Percentiles rank a stretch among this genome's conserved stretches.
Conservation (phyloP, 2,113 vertebrate species). For the Rhabdornis inornatus region DNA sequence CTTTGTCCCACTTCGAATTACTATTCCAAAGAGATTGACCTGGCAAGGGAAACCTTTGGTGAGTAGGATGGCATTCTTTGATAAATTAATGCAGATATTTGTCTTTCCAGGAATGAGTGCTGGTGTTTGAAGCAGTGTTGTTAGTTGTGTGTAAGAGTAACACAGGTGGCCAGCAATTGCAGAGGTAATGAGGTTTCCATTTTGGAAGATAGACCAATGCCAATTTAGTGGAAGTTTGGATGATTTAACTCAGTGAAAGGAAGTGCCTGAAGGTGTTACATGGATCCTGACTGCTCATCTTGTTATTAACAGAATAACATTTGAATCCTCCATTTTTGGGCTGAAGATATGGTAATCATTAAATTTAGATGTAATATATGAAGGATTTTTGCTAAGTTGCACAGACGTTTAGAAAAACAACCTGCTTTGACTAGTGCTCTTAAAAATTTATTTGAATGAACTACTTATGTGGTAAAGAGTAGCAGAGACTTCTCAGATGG, state of each 20-base stretch:
- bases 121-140: not conserved
- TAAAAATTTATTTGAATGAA: not conserved
- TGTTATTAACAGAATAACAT: not conserved
- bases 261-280: not conserved
- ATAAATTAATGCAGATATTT: not conserved
- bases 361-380: not conserved
- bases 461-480: not conserved
- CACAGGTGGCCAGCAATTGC: not conserved
- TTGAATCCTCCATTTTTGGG: not conserved
- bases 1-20: not conserved
- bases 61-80: not conserved
- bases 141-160: not conserved
- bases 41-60: not conserved
- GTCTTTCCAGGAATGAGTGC: not conserved
- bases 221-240: not conserved
- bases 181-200: not conserved
- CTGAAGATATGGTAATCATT: not conserved
- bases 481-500: not conserved
- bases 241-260: not conserved
- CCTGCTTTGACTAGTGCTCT: not conserved
- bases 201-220: not conserved
- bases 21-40: not conserved
- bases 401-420: not conserved
- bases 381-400: not conserved
- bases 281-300: not conserved